Percentiles rank a stretch among this genome's conserved stretches.
These are phyloP conservation scores for Akabosia matsudoensis DNA, from an alignment of 1,140 invertebrate species.

Conservation along the genomic window DNA sequence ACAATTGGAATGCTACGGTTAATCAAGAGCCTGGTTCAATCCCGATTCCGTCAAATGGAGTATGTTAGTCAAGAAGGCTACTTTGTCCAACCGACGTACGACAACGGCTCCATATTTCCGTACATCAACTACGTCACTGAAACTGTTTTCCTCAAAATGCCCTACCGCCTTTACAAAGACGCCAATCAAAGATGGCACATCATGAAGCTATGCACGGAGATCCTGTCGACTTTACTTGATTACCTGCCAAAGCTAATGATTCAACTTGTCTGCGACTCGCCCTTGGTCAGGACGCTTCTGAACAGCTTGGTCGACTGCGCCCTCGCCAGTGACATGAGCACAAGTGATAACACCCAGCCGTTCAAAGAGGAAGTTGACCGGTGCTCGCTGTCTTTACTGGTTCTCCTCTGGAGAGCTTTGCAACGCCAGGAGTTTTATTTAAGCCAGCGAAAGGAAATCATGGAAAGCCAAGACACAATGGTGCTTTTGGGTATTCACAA, in stretches of 20 bases:
- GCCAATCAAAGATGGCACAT: conserved; percentile 57
- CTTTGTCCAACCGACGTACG: conserved; percentile 27
- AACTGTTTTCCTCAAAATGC: conserved; percentile 73
- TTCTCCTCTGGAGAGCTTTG: conserved; percentile 31
- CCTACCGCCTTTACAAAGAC: conserved; percentile 72
- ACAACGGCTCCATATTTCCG: conserved; percentile 66
- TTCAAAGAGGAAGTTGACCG: conserved; percentile 25
- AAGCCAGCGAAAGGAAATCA: neutral
- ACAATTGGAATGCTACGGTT: conserved; percentile 75
- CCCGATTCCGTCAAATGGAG: conserved; percentile 47
- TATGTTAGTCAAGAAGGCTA: conserved; percentile 13
- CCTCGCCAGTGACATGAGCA: conserved; percentile 27
- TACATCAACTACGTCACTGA: conserved; percentile 79
- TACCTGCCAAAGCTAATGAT: conserved; percentile 38
- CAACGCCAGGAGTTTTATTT: conserved; percentile 16
- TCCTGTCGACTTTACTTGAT: conserved; percentile 38
- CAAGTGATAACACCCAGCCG: conserved; percentile 21
- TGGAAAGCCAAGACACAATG: neutral
- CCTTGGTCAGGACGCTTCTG: conserved; percentile 31
- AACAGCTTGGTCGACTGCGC: conserved; percentile 29
- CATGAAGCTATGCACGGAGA: conserved; percentile 26
- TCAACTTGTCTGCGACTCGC: conserved; percentile 43
- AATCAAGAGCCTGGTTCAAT: conserved; percentile 71
- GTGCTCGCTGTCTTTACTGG: conserved; percentile 35
- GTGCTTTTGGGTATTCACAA: conserved; percentile 40